A percentile compares a stretch with the other conserved stretches of the same genome.
These are phyloP conservation scores for Turdus rufiventris DNA, from an alignment of 2,113 vertebrate genomes.

Conservation along the genomic window DNA sequence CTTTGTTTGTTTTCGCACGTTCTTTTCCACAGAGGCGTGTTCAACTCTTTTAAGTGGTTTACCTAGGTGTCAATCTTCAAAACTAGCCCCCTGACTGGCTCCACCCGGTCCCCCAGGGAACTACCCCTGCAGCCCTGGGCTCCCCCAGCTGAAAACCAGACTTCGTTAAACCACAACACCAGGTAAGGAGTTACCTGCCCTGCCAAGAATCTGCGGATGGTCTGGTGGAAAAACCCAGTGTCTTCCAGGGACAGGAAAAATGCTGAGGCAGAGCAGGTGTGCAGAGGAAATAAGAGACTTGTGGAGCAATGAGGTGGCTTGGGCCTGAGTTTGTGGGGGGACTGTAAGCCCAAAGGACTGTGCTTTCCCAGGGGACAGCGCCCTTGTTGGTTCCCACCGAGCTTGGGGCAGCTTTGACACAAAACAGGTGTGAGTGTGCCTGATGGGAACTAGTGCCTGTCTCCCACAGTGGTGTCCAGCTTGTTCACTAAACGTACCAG, in stretches of 20 bases:
- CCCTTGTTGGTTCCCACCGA: not conserved
- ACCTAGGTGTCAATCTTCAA: not conserved
- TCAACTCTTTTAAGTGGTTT: not conserved
- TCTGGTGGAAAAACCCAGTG: not conserved
- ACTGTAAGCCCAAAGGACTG: not conserved
- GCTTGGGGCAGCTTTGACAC: not conserved
- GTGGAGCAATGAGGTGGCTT: not conserved
- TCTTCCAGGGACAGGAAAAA: not conserved
- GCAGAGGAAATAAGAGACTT: not conserved
- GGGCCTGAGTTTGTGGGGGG: not conserved
- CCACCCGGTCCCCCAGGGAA: not conserved
- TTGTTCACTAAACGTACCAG: not conserved
- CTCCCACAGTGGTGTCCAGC: not conserved
- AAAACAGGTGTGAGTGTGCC: not conserved
- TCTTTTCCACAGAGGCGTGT: not conserved
- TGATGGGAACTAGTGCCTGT: not conserved
- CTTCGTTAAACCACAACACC: rapidly evolving
- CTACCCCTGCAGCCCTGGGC: rapidly evolving
- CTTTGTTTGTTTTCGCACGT: rapidly evolving
- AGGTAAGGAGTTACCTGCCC: not conserved
- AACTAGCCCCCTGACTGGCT: not conserved
- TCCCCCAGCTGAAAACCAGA: rapidly evolving
- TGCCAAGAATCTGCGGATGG: not conserved
- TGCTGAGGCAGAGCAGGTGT: not conserved
- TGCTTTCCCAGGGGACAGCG: rapidly evolving